Evolutionary conservation across 2,797 vertebrate genomes (phyloP), one percentile per base, ranked within the genome.

Genomic region (Tympanoctomys barrerae): DNA sequence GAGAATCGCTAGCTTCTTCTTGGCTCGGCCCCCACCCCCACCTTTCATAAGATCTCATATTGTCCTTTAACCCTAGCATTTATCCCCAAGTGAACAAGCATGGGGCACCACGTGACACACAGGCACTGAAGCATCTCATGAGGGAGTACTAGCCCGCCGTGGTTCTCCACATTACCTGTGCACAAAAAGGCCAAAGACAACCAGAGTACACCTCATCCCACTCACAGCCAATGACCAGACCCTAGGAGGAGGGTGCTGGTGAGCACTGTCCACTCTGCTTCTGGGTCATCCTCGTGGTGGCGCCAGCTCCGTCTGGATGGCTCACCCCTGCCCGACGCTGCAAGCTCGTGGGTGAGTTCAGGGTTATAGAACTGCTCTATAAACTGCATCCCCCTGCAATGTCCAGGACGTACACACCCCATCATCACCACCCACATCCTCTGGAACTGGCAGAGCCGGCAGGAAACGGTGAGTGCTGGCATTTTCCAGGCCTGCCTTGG

Each of bases 401-500:
- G 57, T 79, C 87, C 84, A 78, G 57, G 46, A 71, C 79, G 95
- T 14, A 39, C 33, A 61, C 26, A 13, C 33, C 26, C 31, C 46
- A 36, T 13, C 33, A 19, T 80, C n/a, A 80, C 57, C 7, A 5
- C 54, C 54, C 49, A 75, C 52, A 18, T 33, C 61, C 88, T 86
- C 78, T 16, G 62, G 49, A 94, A 85, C 85, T 87, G 78, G 81
- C 87, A 75, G 68, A 70, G 8, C 54, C 81, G 26, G 18, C 52
- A 89, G 94, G 96, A 96, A 94, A 87, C 18, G 66, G 73, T 87
- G 52, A 86, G 64, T 28, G 18, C 46, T 79, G 61, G 33, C 77
- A n/a, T 64, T 70, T 93, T 94, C 82, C 77, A 71, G 82, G 82
- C 61, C 54, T 70, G 87, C 83, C 90, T 94, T 88, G 86, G n/a